Base-by-base conservation (phyloP, 2,113 vertebrate species). In the Corythaixoides concolor region DNA sequence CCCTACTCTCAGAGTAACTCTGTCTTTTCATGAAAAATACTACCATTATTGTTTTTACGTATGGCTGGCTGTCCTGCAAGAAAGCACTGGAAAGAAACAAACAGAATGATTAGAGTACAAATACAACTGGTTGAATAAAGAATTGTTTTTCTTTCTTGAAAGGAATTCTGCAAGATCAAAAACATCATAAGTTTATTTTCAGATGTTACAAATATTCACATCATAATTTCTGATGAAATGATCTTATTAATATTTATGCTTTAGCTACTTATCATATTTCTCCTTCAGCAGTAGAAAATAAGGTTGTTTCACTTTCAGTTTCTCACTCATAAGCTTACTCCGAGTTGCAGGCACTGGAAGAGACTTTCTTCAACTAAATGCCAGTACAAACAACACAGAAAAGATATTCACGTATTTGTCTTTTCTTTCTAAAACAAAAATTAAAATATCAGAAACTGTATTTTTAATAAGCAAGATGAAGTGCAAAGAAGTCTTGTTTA, bases 271-370 rank as follows among this genome's bases (percentile, higher is more conserved):
- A 56, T 68, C 1, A 0, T 73, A 53, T 33, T 81, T 75, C 52
- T 90, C 37, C 88, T 72, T 69, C 0, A 0, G 45, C 39, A 85
- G 58, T 3, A 75, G 56, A 75, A 92, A 93, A 49, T 6, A 77
- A 78, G n/a, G 17, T 80, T 0, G 24, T 93, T 97, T 97, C 88
- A 97, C 96, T 97, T 97, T 96, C 95, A 88, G 80, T 97, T 95
- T 96, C 81, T 92, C 86, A 72, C 60, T 88, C 67, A 43, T 1
- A 39, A 77, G 75, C 49, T 70, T 24, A 86, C 32, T 76, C 32
- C 7, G 30, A 75, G 24, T 26, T 56, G 20, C 62, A 88, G 39
- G 17, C 64, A 68, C 64, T 26, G 7, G 56, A 80, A 76, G 16
- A 67, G 16, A 67, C 35, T n/a, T 69, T 45, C 49, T 68, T 84